Base-by-base conservation (phyloP, 2,113 vertebrate species). In the Eleginops maclovinus region DNA sequence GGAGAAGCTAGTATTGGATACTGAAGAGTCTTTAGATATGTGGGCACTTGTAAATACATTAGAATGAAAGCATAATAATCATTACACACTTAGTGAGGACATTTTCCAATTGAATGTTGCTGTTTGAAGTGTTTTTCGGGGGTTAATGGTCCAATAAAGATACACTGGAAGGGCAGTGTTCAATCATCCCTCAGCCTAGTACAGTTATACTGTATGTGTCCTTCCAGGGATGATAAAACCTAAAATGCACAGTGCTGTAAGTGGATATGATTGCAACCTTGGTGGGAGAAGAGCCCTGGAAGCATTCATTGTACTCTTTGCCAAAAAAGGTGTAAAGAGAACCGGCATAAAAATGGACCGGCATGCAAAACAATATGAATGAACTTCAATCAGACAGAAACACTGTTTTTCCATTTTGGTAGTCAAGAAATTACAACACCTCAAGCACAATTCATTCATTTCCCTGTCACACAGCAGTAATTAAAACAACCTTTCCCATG, bases 391-490 rank as follows among this genome's bases (percentile, higher is more conserved):
- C 26, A 61, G 5, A 50, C 14, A 63, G 44, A 53, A 58, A 58
- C 44, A 51, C 7, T n/a, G 61, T 41, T 0, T 19, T 70, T 24
- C 43, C 22, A 31, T 28, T 14, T 69, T 54, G n/a, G 51, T n/a
- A 67, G 68, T 41, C 43, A 60, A 60, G n/a, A 26, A 56, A 73
- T 66, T 72, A 43, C 14, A 50, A 68, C 66, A 61, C 71, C 10
- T 64, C 11, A 63, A 31, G 36, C 17, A 3, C 2, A 1, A 3
- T 50, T 68, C 31, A 36, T 81, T 31, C 19, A 65, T 31, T 75
- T 72, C 54, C 65, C 36, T 62, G 46, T 43, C 24, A 51, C 41
- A 49, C 2, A 11, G 46, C 69, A 51, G 5, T 78, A 75, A 85
- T 71, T 68, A 77, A 60, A 19, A 24, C 19, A 50, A 26, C 21